phyloP scores from a whole-genome alignment of 2,113 vertebrate genomes.

The Dermatemys mawii region DNA sequence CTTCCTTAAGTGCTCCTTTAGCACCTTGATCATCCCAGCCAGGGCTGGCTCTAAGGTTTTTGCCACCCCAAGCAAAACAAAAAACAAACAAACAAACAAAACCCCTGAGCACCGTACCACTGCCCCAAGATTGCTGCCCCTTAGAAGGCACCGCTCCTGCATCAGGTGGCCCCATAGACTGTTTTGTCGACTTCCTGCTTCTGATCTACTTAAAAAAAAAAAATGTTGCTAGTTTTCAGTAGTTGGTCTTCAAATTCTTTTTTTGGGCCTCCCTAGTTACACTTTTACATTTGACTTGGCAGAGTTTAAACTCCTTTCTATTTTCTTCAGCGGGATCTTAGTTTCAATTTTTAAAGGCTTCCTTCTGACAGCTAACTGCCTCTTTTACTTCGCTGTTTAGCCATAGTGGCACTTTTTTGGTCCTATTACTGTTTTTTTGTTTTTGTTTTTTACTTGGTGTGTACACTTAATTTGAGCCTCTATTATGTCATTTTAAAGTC shows the following conservation, averaged over 20 bases:
- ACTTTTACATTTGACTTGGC: background rate
- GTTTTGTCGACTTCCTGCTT: background rate
- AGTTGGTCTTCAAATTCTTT: background rate
- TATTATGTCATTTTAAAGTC: background rate
- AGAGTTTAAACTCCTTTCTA: background rate
- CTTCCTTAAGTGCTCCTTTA: background rate
- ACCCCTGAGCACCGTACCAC: too few relatives aligned
- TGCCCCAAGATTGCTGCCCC: too few relatives aligned
- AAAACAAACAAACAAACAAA: too few relatives aligned
- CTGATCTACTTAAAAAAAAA: background rate
- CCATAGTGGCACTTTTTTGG: background rate
- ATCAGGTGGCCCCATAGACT: background rate
- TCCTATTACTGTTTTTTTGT: background rate
- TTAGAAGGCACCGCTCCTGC: too few relatives aligned
- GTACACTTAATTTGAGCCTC: background rate
- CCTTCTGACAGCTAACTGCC: background rate
- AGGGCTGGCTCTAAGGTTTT: too few relatives aligned
- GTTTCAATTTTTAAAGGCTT: background rate
- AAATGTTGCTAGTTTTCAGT: background rate
- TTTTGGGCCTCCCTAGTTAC: background rate
- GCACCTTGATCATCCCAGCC: background rate
- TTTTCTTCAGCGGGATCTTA: background rate
- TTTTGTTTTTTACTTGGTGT: background rate
- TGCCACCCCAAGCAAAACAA: too few relatives aligned
- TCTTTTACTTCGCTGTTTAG: background rate